Conservation (phyloP, 2,113 vertebrate species). For the Pantherophis guttatus region DNA sequence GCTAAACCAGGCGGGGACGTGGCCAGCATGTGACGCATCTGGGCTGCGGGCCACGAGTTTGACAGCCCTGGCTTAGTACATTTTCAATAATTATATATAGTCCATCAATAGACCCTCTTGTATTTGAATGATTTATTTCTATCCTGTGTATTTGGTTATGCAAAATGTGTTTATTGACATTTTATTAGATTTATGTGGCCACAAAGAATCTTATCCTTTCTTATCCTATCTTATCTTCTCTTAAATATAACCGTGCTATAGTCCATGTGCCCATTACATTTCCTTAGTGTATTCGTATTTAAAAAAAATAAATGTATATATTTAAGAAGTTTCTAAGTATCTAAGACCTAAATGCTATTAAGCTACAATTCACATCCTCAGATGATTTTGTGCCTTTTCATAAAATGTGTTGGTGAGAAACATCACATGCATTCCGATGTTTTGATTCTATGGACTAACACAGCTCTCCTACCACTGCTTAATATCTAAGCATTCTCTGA, state of each 20-base stretch:
- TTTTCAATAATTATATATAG: not conserved
- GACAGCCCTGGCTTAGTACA: not conserved
- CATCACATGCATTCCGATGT: no score
- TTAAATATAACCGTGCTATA: not conserved
- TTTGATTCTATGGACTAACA: no score
- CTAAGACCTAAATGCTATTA: not conserved
- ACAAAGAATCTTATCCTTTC: not conserved
- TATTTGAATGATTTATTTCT: not conserved
- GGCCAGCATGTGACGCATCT: no score
- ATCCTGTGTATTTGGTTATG: not conserved
- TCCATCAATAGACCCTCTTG: not conserved
- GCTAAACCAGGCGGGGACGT: no score
- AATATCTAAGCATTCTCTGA: no score
- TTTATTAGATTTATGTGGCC: not conserved
- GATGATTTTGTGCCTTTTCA: not conserved
- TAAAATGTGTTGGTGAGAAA: no score
- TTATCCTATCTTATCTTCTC: no score
- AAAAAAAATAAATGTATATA: not conserved
- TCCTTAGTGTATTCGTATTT: not conserved
- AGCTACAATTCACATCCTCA: not conserved
- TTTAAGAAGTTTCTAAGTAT: not conserved
- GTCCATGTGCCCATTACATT: not conserved
- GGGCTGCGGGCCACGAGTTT: no score
- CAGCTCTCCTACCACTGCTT: no score
- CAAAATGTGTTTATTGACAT: not conserved